Base-by-base conservation (phyloP, 2,113 vertebrate species). In the Gambusia affinis region DNA sequence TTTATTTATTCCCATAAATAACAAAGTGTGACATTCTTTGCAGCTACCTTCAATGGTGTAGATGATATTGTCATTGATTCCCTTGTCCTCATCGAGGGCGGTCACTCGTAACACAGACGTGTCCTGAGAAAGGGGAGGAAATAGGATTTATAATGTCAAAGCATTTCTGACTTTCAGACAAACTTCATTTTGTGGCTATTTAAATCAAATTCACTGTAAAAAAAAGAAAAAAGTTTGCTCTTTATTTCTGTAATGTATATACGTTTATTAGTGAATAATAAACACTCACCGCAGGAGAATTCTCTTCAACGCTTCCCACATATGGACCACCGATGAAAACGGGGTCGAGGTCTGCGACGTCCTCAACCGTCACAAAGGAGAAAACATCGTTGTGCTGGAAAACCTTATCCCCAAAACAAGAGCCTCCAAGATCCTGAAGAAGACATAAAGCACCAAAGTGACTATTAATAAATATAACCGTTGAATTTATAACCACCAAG, bases 31-130 rank as follows among this genome's bases (percentile, higher is more conserved):
- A 15, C 2, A 1, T 2, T 42, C 35, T 6, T 61, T 64, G 47
- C 30, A 10, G 19, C 85, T 88, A 98, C 96, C 61, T 81, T 92
- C 73, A 89, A 97, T 95, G 67, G 39, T 89, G 73, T 94, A 98
- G 68, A 0, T 37, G 54, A 98, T 90, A 0, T 0, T 0, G 64
- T 95, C 92, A 22, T 92, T 91, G 73, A 98, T 54, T 62, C 93
- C 95, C 76, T 47, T 93, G 91, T 98, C 97, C 8, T 80, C 71
- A 51, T 98, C 97, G 8, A 94, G 51, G 8, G 97, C 96, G 1
- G 44, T 72, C 47, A 96, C 96, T 35, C 4, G 80, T 30, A 95
- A 78, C 72, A 97, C 92, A 0, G 78, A 11, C 0, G 1, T 44
- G 15, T 63, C 90, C 96, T 97, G 74, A 6, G 2, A 71, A 79